Base-by-base conservation (phyloP, 2,888 invertebrate genomes). In the Arge pagana region DNA sequence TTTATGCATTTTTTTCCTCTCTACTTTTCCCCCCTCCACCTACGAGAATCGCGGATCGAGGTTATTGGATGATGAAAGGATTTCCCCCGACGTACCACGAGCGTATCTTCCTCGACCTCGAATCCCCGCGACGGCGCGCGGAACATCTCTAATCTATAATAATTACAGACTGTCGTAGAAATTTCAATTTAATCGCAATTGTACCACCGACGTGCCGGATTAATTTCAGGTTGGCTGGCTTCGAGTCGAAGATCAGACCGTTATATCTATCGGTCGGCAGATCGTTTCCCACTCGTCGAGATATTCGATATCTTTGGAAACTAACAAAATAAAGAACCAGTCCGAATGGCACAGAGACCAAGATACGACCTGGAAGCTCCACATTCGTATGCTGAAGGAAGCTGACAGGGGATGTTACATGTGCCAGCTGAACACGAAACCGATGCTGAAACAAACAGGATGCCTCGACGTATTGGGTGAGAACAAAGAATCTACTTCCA, bases 181-280 rank as follows among this genome's bases (percentile, higher is more conserved):
- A n/a, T n/a, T n/a, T n/a, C n/a, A n/a, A n/a, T n/a, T n/a, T n/a
- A n/a, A n/a, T n/a, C n/a, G n/a, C n/a, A n/a, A n/a, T n/a, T n/a
- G n/a, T n/a, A n/a, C n/a, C n/a, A n/a, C n/a, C n/a, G n/a, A n/a
- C n/a, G n/a, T n/a, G n/a, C n/a, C n/a, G n/a, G n/a, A n/a, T n/a
- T n/a, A n/a, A n/a, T n/a, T n/a, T 39, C 78, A 89, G 88, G 88
- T 89, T 49, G 88, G 87, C 61, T 89, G 88, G 88, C 84, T 89
- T 67, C 82, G 86, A 59, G 85, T 86, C 0, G 87, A 88, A 62
- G 88, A 89, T 67, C 88, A 88, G 76, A 88, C 88, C 4, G 86
- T 89, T 56, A 77, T 89, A 30, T 87, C 88, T 3, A 80, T 89
- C 7, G 87, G 87, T 73, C 85, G 85, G 11, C 80, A 86, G n/a